Evolutionary conservation across 2,888 invertebrate genomes (phyloP), one percentile per base, ranked within the genome.

Genomic region (Eupelmus urozonus): DNA sequence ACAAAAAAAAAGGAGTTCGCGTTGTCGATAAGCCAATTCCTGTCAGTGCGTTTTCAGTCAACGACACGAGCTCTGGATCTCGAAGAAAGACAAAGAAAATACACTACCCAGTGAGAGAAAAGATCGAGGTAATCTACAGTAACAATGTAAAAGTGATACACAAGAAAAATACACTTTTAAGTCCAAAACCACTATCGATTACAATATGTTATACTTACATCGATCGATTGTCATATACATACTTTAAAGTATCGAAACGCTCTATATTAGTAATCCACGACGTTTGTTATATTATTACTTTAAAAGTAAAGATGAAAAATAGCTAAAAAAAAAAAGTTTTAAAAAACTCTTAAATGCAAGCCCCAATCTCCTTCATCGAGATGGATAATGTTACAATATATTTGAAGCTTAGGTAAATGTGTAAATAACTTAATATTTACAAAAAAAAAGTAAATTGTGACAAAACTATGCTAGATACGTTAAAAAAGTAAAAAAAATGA

Each of bases 361-460:
- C 81, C 81, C 81, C 67, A 78, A 75, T 80, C 81, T 77, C 82
- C 78, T 84, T 82, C 81, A 81, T 69, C 77, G 76, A 81, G 82
- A 81, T 85, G 82, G 81, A 83, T 82, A 83, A 85, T 84, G 85
- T 87, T 87, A 85, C 80, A 78, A 83, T 85, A 84, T 85, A 83
- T 85, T 86, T 83, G 83, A 86, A 87, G 82, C 85, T 85, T 88
- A 87, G 86, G 82, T 86, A 87, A 86, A 87, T 87, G 86, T 88
- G 88, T 88, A 88, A 88, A 88, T 88, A 88, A 87, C 85, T 84
- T 84, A 84, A 85, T 85, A 87, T 88, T 88, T 88, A 87, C 88
- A 87, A 85, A 84, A 87, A n/a, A 84, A 85, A 87, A 86, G 85
- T 84, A 86, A 86, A 87, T 86, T 84, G 87, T 86, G 85, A 87